A percentile compares a stretch with the other conserved stretches of the same genome.
phyloP scores from a whole-genome alignment of 2,113 vertebrate genomes.

The Okapia johnstoni region DNA sequence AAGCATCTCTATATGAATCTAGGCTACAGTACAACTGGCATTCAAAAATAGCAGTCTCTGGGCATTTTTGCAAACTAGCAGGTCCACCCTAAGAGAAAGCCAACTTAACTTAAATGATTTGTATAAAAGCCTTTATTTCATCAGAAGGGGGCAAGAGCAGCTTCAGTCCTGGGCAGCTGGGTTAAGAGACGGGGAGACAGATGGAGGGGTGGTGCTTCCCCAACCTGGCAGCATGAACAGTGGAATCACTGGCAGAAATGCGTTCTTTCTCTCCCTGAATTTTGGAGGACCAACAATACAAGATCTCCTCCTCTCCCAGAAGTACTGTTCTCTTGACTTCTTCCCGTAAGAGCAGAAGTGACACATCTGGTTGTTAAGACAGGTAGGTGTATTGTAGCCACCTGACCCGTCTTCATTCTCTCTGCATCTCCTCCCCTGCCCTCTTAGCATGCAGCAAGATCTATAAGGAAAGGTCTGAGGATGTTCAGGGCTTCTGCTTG shows the following conservation, averaged over 20 bases:
- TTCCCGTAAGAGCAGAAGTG: neutral
- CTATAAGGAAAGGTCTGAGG: neutral
- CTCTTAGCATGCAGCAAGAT: neutral
- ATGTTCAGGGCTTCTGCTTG: neutral
- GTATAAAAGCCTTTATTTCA: neutral
- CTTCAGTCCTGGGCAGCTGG: neutral
- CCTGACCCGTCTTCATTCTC: neutral
- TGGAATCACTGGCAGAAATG: too few species aligned
- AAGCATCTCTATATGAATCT: neutral
- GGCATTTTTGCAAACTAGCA: neutral
- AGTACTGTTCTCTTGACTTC: neutral
- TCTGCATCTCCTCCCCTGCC: neutral
- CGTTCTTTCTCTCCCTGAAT: neutral
- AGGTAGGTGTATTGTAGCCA: too few species aligned
- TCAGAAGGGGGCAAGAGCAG: neutral
- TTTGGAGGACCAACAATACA: neutral
- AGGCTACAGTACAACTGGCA: neutral
- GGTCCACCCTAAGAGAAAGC: neutral
- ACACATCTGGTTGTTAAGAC: accelerated
- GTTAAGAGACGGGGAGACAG: neutral
- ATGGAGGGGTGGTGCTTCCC: neutral
- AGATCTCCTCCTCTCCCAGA: neutral
- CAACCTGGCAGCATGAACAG: neutral
- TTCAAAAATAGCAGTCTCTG: neutral
- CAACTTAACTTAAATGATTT: neutral